These are phyloP conservation scores for Machimus atricapillus DNA, from an alignment of 2,888 invertebrate genomes.

Conservation along the genomic window DNA sequence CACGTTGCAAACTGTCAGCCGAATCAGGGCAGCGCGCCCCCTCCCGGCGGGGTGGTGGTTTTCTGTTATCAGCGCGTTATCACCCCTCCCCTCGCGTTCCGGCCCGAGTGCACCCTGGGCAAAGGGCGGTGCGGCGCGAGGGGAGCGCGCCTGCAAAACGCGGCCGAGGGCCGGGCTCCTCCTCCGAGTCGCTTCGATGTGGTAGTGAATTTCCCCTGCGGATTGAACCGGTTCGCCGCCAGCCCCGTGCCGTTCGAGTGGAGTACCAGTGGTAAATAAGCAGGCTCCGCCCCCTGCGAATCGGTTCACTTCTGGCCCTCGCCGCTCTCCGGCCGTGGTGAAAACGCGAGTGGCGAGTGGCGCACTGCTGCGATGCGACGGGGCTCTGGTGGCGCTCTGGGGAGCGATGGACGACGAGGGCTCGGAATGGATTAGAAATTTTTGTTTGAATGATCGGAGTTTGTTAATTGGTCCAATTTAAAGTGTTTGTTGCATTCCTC, in stretches of 20 bases:
- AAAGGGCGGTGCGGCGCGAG: background rate
- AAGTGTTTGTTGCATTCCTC: background rate
- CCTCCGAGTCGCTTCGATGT: background rate
- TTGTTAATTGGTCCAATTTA: background rate
- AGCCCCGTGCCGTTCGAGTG: background rate
- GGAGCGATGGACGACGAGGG: background rate
- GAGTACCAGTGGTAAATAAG: background rate
- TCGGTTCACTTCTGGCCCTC: background rate
- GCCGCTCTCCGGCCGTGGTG: background rate
- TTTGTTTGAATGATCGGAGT: background rate
- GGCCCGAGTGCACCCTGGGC: no score
- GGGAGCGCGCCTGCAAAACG: background rate
- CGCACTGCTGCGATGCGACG: background rate
- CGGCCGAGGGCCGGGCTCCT: background rate
- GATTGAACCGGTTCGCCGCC: slow-evolving; percentile 10
- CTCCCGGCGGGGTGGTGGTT: background rate
- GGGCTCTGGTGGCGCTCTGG: background rate
- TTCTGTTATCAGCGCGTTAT: background rate
- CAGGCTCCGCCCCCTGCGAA: background rate
- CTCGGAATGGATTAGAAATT: background rate
- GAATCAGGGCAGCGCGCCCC: background rate
- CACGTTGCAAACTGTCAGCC: slow-evolving; percentile 39
- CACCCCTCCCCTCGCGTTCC: background rate
- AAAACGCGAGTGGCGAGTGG: background rate
- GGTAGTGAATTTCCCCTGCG: slow-evolving; percentile 10